These are phyloP conservation scores for Anagrus nilaparvatae DNA, from an alignment of 1,140 invertebrate species.

Conservation along the genomic window DNA sequence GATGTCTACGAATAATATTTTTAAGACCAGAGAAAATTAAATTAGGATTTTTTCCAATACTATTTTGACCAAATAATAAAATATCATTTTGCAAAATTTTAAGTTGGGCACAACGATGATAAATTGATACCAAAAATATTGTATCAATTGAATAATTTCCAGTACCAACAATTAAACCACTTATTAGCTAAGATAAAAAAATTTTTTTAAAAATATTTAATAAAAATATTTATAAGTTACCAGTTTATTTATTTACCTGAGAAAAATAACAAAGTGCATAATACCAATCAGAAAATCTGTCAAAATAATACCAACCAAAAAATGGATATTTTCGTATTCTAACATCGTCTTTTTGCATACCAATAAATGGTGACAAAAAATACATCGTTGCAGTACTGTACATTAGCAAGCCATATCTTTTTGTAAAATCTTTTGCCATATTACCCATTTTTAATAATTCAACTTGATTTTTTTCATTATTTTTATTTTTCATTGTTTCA, in stretches of 20 bases:
- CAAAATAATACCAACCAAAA: conserved; percentile 16
- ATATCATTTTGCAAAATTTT: conserved; percentile 14
- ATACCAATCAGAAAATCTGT: conserved; percentile 9
- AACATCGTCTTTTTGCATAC: background rate
- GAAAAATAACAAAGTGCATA: conserved; percentile 9
- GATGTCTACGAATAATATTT: too few species aligned
- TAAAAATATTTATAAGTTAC: too few species aligned
- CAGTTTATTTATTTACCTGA: too few species aligned
- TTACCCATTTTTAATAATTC: conserved; percentile 1
- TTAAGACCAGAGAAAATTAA: too few species aligned
- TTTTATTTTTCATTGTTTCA: background rate
- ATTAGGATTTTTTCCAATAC: too few species aligned
- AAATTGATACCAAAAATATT: conserved; percentile 11
- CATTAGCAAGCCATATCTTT: conserved; percentile 10
- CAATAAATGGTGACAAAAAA: conserved; percentile 11
- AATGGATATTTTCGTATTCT: conserved; percentile 12
- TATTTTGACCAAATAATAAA: too few species aligned
- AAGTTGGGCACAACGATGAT: conserved; percentile 12
- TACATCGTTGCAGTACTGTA: conserved; percentile 11
- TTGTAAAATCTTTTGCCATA: conserved; percentile 4
- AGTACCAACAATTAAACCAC: conserved; percentile 7
- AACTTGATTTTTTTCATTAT: background rate
- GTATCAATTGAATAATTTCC: conserved; percentile 13
- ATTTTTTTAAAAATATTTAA: too few species aligned
- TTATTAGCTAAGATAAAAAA: too few species aligned